Percentiles rank a stretch among this genome's conserved stretches.
Conservation (phyloP, 2,113 vertebrate genomes). For the Scomber scombrus region DNA sequence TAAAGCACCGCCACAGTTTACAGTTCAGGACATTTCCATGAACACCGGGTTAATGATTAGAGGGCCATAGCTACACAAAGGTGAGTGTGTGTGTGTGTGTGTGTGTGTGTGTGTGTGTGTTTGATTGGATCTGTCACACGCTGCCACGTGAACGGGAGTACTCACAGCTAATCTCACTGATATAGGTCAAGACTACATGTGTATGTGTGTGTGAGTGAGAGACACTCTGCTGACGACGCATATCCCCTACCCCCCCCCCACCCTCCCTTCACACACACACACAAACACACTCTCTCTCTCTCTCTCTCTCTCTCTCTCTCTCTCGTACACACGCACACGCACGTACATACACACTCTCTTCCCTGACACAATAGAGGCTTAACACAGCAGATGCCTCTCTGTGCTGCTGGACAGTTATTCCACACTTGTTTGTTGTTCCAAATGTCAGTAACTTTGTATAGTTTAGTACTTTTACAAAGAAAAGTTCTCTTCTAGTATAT, state of each 20-base stretch:
- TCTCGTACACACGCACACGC: background rate
- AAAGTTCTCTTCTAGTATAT: too few relatives aligned
- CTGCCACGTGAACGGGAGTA: slow-evolving; percentile 30
- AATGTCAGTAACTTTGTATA: too few relatives aligned
- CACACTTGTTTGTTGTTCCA: too few relatives aligned
- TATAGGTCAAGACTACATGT: slow-evolving; percentile 35
- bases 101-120: slow-evolving; percentile 5
- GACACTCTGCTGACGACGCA: slow-evolving; percentile 5
- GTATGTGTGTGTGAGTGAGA: background rate
- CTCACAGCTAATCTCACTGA: slow-evolving; percentile 30
- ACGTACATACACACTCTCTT: background rate
- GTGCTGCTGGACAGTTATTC: background rate
- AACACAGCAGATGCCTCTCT: background rate
- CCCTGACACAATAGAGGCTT: background rate
- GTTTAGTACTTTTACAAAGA: too few relatives aligned
- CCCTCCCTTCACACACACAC: too few relatives aligned
- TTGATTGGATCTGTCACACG: background rate
- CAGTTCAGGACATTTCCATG: background rate
- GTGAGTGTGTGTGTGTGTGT: background rate
- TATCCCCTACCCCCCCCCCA: background rate
- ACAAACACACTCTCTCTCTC: background rate
- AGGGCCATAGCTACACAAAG: background rate
- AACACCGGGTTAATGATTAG: slow-evolving; percentile 46
- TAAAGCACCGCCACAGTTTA: slow-evolving; percentile 6
- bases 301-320: background rate